phyloP scores from a whole-genome alignment of 2,888 invertebrate genomes.

The Trachelus tabidus region DNA sequence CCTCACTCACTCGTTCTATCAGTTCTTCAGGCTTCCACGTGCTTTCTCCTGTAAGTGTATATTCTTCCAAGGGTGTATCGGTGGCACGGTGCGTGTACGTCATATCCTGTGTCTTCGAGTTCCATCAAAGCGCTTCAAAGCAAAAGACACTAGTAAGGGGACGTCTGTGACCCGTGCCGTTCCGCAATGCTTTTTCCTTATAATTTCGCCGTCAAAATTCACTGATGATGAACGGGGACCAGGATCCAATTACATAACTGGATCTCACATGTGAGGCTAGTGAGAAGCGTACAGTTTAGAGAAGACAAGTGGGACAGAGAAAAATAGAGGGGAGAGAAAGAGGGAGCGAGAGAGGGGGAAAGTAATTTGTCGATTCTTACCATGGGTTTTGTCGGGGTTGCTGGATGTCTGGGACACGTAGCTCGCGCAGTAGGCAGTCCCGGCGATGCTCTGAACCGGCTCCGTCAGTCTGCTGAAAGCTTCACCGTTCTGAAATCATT shows the following conservation, averaged over 20 bases:
- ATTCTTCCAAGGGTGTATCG: neutral
- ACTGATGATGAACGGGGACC: neutral
- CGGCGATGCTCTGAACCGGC: conserved; percentile 37
- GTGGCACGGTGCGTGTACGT: neutral
- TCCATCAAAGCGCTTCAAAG: conserved; percentile 23
- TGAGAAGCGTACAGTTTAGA: neutral
- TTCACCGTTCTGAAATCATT: conserved; percentile 45
- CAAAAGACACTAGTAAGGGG: neutral
- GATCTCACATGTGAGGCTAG: neutral
- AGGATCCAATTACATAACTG: neutral
- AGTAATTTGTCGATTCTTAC: conserved; percentile 24
- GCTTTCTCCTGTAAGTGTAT: conserved; percentile 3
- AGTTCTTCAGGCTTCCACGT: conserved; percentile 17
- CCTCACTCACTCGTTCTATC: conserved; percentile 7
- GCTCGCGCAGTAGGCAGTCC: conserved; percentile 40
- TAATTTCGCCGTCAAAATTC: neutral
- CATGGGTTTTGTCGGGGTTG: conserved; percentile 33
- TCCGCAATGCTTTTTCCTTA: neutral
- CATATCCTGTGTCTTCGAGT: conserved; percentile 12
- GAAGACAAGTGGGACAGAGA: neutral
- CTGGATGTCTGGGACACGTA: conserved; percentile 37
- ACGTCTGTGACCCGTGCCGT: neutral
- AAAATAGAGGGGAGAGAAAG: neutral
- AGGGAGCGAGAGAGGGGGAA: neutral
- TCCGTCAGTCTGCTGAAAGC: conserved; percentile 47